Evolutionary conservation across 2,888 invertebrate species (phyloP), one percentile per base, ranked within the genome.

Genomic region (Gonocerus acuteangulatus): DNA sequence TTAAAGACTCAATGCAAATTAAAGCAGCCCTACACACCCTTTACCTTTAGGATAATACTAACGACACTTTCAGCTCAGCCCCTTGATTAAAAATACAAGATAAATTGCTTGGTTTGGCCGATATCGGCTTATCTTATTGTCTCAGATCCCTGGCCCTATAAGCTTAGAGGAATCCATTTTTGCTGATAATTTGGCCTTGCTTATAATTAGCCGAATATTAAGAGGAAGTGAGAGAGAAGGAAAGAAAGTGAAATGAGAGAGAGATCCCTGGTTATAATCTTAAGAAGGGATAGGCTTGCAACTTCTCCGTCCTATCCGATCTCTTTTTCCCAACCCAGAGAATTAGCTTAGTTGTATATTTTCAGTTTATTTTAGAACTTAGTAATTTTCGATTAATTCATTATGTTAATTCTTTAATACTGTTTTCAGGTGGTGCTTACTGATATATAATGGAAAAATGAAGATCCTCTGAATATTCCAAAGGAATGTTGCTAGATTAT

Each of bases 71-170:
- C 48, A 61, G 62, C 61, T 62, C 52, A 61, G 65, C 52, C 60
- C 65, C 65, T 65, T 65, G 65, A 65, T 65, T 65, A 65, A 65
- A 65, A 65, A 65, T 65, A 65, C 60, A 61, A 65, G 65, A 65
- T 65, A 63, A 65, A 65, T 65, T 65, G 51, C 65, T 49, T 59
- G 63, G 63, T 60, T 63, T 48, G 44, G 51, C 62, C 49, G 62
- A 48, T 59, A 61, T 54, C 48, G 58, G 48, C 62, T 65, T 65
- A 65, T 65, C 65, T 65, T 65, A 65, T 65, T 65, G 65, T 65
- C 65, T 65, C 65, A 65, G 65, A 65, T 45, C 23, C 44, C 44
- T 15, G 42, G 56, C 16, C 27, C 27, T 44, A 56, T 44, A 56
- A 56, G 56, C 56, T 56, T 44, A 44, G 22, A 56, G 45, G 45